Evolutionary conservation across 2,113 vertebrate species (phyloP).

Genomic region (Sterrhoptilus dennistouni): DNA sequence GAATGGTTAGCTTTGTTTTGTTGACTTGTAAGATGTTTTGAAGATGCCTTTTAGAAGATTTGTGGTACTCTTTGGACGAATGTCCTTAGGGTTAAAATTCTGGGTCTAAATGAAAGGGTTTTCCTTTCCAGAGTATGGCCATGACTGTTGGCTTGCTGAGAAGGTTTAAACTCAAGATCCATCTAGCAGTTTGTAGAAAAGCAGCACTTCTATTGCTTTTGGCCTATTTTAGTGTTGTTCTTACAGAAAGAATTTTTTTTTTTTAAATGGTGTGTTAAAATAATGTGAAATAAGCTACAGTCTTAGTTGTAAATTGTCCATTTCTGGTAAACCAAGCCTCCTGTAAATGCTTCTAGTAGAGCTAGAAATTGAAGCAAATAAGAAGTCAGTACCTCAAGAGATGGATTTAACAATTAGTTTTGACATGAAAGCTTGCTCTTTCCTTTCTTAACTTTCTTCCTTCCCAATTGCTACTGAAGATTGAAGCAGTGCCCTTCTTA

Average conservation of each 20-base stretch:
- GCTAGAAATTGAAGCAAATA: not conserved
- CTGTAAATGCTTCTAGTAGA: not conserved
- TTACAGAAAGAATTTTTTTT: not conserved
- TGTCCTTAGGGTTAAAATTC: not conserved
- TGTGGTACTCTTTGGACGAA: not conserved
- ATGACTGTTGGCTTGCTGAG: not conserved
- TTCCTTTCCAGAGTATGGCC: not conserved
- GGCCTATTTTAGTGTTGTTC: not conserved
- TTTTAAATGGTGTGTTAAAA: not conserved
- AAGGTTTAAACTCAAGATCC: not conserved
- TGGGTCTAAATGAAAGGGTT: not conserved
- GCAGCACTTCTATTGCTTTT: not conserved
- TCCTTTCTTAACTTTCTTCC: not conserved
- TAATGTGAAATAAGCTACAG: not conserved
- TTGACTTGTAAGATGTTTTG: not conserved
- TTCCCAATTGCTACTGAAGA: not conserved
- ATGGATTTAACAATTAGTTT: not conserved
- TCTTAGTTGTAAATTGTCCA: not conserved
- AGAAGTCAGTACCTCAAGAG: not conserved
- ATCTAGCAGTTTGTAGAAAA: not conserved
- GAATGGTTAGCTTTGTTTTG: not conserved
- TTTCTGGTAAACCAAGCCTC: not conserved
- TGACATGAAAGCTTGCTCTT: not conserved
- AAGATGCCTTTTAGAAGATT: not conserved
- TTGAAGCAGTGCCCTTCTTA: not conserved